Evolutionary conservation across 1,140 invertebrate species (phyloP).

Genomic region (Drosophila triauraria): DNA sequence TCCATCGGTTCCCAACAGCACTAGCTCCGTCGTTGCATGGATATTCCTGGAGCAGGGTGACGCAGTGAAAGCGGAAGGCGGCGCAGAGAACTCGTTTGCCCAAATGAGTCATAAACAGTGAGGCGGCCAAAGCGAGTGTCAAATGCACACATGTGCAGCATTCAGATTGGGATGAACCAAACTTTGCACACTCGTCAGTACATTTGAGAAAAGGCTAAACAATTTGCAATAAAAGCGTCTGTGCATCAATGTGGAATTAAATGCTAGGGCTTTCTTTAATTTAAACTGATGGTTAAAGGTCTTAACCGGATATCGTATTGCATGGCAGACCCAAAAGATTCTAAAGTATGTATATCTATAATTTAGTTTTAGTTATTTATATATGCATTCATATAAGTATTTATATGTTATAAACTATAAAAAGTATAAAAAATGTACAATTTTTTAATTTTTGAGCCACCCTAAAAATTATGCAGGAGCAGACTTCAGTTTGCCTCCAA

Average conservation of each 20-base stretch:
- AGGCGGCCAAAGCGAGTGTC: slow-evolving; percentile 56
- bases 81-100: slow-evolving; percentile 62
- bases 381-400: too few relatives aligned
- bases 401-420: neutral
- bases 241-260: too few relatives aligned
- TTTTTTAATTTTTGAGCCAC: slow-evolving; percentile 49
- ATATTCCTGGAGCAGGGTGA: slow-evolving; percentile 29
- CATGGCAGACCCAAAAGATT: too few relatives aligned
- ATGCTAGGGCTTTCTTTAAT: neutral
- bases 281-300: too few relatives aligned
- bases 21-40: slow-evolving; percentile 34
- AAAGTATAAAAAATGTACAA: too few relatives aligned
- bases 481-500: slow-evolving; percentile 19
- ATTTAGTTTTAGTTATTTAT: too few relatives aligned
- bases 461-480: slow-evolving; percentile 20
- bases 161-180: slow-evolving; percentile 45
- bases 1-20: slow-evolving; percentile 35
- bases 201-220: slow-evolving; percentile 31
- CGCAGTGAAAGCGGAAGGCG: neutral
- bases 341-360: too few relatives aligned
- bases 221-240: too few relatives aligned
- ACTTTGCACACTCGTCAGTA: neutral
- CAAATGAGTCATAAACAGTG: slow-evolving; percentile 78
- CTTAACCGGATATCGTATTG: too few relatives aligned
- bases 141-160: slow-evolving; percentile 61